Evolutionary conservation across 1,140 invertebrate species (phyloP), one percentile per base, ranked within the genome.

Genomic region (Diuraphis noxia): DNA sequence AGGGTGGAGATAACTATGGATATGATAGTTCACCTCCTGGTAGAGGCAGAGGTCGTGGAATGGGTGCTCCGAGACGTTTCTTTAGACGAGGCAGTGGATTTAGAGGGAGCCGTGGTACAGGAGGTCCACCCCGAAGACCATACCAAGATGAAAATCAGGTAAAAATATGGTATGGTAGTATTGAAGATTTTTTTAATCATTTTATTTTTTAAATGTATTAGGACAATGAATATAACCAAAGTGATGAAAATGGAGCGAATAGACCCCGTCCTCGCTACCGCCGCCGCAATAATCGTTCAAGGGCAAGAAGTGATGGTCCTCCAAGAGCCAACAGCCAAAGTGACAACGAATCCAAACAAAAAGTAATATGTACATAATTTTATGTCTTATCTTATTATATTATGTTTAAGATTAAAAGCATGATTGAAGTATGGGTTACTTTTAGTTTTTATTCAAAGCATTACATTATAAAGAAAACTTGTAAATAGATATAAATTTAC

Each of bases 21-120:
- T 88, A 92, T 88, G 92, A 92, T 56, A 88, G 88, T 41, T 92
- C 87, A 23, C 92, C 92, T 84, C 92, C 92, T 23, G 88, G 92
- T 41, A 92, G 92, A 92, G 72, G 87, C 30, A 92, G 92, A 89
- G 92, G 88, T 56, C 77, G 88, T 52, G 92, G 88, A 25, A 92
- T 88, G 85, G 92, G 92, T 88, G 92, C 85, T 36, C 87, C 52
- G 34, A 84, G 87, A 8, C 87, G 87, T 40, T 91, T 81, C 56
- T 91, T 82, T 23, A 77, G 89, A 49, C 41, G 89, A 19, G 89
- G 89, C 36, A 79, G 89, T 49, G 41, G 63, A 38, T 81, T 17
- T 81, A 81, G 89, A 91, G 89, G 89, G 9, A 49, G 77, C 3
- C 72, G 89, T 89, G 89, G 89, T n/a, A 30, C 77, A 82, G 89